Evolutionary conservation across 2,888 invertebrate species (phyloP), one percentile per base, ranked within the genome.

Genomic region (Plemyria rubiginata): DNA sequence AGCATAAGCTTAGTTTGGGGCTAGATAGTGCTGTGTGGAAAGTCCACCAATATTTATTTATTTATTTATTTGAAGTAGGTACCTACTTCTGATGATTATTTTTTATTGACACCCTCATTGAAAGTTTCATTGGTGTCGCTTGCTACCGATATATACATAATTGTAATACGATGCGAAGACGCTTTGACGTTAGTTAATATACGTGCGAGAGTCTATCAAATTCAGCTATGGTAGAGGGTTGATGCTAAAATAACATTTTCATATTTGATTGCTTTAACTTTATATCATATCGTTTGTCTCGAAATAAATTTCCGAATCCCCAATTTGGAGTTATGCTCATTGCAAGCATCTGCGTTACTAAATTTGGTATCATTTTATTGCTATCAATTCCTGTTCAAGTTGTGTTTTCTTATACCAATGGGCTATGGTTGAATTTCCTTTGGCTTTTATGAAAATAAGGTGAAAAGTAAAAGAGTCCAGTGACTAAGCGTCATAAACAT

Each of bases 401-500:
- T 32, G 48, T 36, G 8, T 8, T 11, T 43, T 49, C 55, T 55
- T 71, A 67, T 68, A 51, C 1, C 51, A 15, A 48, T 3, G 60
- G 7, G 15, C 58, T 64, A 65, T 59, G 60, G 67, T 62, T 60
- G 38, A 59, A 36, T 62, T 61, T 63, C 4, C 41, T 0, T 12
- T 46, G 15, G 2, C 11, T 16, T n/a, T 36, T 41, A 9, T 50
- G 16, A 38, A 62, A 57, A 64, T 60, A 60, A 72, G 73, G 72
- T 73, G 64, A 68, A 73, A 71, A 70, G 70, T 70, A 71, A 7
- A 32, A 32, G 15, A 70, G 64, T 55, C 71, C 75, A 72, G 78
- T 89, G 88, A 90, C 73, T 90, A 86, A 87, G 86, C 88, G 78
- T 70, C 80, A 78, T 81, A 82, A 83, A 80, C 85, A 88, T 82